Conservation (phyloP, 2,888 invertebrate genomes). For the Papilio demoleus region DNA sequence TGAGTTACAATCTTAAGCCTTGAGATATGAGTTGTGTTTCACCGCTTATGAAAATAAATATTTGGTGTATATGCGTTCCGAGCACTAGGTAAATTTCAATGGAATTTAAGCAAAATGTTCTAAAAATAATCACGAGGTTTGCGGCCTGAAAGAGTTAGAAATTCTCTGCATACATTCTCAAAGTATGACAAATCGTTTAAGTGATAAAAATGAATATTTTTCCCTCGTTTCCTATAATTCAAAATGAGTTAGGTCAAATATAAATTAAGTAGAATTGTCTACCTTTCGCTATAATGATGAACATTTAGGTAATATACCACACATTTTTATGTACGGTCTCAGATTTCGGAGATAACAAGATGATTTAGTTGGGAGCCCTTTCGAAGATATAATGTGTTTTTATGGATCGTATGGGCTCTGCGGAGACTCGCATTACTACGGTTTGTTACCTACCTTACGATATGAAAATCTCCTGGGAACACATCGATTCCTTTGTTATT, state of each 20-base stretch:
- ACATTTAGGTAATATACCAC: slow-evolving; percentile 14
- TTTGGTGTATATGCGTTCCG: too few relatives aligned
- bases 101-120: too few relatives aligned
- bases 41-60: background rate
- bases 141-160: too few relatives aligned
- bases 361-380: slow-evolving; percentile 33
- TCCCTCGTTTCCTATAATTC: background rate
- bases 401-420: slow-evolving; percentile 33
- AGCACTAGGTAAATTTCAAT: too few relatives aligned
- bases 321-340: slow-evolving; percentile 16
- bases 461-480: slow-evolving; percentile 15
- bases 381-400: slow-evolving; percentile 23
- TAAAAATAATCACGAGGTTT: too few relatives aligned
- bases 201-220: background rate
- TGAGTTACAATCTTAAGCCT: slow-evolving; percentile 32
- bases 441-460: slow-evolving; percentile 23
- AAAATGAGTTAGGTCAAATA: background rate
- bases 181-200: too few relatives aligned
- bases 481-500: slow-evolving; percentile 14
- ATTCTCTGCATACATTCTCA: too few relatives aligned
- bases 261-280: slow-evolving; percentile 9
- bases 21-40: slow-evolving; percentile 9
- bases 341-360: slow-evolving; percentile 36
- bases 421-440: slow-evolving; percentile 28
- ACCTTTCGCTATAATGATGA: slow-evolving; percentile 6